phyloP scores from a whole-genome alignment of 2,797 vertebrate genomes.

The Enoplosus armatus region DNA sequence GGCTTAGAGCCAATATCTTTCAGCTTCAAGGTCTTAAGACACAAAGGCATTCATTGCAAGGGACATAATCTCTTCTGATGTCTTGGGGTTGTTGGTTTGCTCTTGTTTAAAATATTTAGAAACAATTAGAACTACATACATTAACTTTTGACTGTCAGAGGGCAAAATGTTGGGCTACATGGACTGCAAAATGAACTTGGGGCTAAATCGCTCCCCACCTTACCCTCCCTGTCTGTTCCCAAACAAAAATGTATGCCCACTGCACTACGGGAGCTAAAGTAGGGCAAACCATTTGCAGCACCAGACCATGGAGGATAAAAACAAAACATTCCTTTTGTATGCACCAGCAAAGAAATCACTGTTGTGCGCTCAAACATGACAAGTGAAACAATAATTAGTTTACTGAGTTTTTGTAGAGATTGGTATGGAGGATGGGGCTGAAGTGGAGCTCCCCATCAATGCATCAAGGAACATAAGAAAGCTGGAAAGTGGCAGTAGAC shows the following conservation, averaged over 20 bases:
- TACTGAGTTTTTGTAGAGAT: neutral
- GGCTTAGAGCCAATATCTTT: conserved; percentile 12
- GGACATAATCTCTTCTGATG: conserved; percentile 9
- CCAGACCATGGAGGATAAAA: neutral
- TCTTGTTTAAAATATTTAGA: conserved; percentile 3
- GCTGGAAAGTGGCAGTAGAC: neutral
- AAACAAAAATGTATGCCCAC: neutral
- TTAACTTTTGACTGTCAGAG: conserved; percentile 13
- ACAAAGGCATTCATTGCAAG: neutral
- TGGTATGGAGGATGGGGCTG: neutral
- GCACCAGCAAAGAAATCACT: neutral
- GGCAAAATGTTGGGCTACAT: neutral
- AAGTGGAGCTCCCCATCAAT: neutral
- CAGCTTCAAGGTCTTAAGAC: conserved; percentile 19
- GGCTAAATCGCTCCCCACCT: neutral
- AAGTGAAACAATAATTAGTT: neutral
- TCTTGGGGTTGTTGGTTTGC: conserved; percentile 8
- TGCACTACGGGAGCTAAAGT: neutral
- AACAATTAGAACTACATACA: conserved; percentile 13
- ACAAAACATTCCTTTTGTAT: neutral
- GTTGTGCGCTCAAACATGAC: neutral
- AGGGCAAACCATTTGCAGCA: neutral
- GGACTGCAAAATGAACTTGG: neutral
- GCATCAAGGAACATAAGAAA: conserved; percentile 3
- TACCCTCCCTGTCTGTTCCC: neutral